Evolutionary conservation across 1,140 invertebrate genomes (phyloP).

Genomic region (Pseudomyrmex cubaensis): DNA sequence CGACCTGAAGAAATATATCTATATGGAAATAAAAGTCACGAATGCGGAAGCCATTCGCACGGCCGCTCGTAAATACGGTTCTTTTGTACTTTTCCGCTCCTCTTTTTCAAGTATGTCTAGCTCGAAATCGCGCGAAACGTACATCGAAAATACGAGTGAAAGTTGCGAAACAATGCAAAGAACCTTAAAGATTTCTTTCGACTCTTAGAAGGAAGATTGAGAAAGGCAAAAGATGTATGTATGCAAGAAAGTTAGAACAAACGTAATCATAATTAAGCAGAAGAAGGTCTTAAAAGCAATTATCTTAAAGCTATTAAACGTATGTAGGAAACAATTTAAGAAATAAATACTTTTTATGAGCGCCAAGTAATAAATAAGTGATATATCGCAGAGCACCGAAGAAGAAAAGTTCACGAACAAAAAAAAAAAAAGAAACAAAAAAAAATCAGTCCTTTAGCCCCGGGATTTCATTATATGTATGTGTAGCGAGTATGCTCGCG

Average conservation of each 20-base stretch:
- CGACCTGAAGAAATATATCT: constrained; percentile 1
- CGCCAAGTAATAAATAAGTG: constrained; percentile 33
- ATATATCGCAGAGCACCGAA: too few species aligned
- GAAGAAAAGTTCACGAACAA: too few species aligned
- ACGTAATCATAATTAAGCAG: not conserved
- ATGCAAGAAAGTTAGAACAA: constrained; percentile 57
- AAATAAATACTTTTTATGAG: not conserved
- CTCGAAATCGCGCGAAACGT: constrained; percentile 53
- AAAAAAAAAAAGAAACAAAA: not conserved
- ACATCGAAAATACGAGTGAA: constrained; percentile 74
- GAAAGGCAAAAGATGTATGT: constrained; percentile 35
- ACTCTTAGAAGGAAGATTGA: constrained; percentile 50
- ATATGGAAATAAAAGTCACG: not conserved
- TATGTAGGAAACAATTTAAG: too few species aligned
- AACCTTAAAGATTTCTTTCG: constrained; percentile 46
- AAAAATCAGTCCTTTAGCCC: constrained; percentile 68
- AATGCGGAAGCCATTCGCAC: constrained; percentile 54
- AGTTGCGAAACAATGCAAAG: constrained; percentile 80
- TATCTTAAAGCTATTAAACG: not conserved
- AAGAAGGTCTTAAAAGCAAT: not conserved
- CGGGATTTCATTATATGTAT: constrained; percentile 74
- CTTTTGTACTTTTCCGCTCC: constrained; percentile 73
- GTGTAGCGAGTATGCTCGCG: constrained; percentile 50
- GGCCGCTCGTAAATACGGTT: constrained; percentile 76
- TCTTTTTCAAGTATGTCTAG: constrained; percentile 72